Percentiles rank a stretch among this genome's conserved stretches.
Evolutionary conservation across 1,140 invertebrate species (phyloP).

Genomic region (Scaptomyza hsui): DNA sequence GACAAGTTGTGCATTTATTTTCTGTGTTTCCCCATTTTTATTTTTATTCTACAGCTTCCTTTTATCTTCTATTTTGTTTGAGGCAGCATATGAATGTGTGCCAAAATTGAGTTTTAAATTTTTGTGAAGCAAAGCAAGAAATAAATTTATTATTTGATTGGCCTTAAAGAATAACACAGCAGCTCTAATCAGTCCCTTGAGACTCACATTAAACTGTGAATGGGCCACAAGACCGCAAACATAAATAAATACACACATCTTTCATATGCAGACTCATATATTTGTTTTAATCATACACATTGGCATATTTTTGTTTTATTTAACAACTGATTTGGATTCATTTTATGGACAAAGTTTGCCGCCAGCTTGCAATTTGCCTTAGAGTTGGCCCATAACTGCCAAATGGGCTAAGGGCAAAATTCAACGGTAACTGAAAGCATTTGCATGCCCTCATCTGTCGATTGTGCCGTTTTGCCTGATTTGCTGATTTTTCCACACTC

Average conservation of each 20-base stretch:
- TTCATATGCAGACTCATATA: not conserved
- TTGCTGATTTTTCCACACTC: constrained; percentile 12
- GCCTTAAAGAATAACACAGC: not conserved
- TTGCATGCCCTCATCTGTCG: constrained; percentile 27
- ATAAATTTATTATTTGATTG: not conserved
- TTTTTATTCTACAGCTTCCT: not conserved
- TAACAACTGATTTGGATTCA: not conserved
- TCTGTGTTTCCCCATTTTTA: constrained; percentile 2
- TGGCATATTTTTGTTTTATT: constrained; percentile 15
- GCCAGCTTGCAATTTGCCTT: constrained; percentile 33
- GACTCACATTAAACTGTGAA: not conserved
- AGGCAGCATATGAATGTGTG: not conserved
- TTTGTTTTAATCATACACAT: not conserved
- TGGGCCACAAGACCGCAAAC: not conserved
- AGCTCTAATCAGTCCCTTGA: not conserved
- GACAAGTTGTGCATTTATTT: constrained; percentile 37
- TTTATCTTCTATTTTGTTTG: not conserved
- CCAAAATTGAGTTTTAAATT: not conserved
- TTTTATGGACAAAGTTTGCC: constrained; percentile 11
- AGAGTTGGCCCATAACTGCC: constrained; percentile 8
- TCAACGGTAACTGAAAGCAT: constrained; percentile 13
- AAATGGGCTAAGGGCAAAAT: constrained; percentile 3
- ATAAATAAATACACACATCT: not conserved
- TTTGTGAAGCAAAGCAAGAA: not conserved
- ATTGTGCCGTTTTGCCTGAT: constrained; percentile 22